A percentile compares a stretch with the other conserved stretches of the same genome.
Conservation (phyloP, 1,140 invertebrate species). For the Hesperophylax magnus region DNA sequence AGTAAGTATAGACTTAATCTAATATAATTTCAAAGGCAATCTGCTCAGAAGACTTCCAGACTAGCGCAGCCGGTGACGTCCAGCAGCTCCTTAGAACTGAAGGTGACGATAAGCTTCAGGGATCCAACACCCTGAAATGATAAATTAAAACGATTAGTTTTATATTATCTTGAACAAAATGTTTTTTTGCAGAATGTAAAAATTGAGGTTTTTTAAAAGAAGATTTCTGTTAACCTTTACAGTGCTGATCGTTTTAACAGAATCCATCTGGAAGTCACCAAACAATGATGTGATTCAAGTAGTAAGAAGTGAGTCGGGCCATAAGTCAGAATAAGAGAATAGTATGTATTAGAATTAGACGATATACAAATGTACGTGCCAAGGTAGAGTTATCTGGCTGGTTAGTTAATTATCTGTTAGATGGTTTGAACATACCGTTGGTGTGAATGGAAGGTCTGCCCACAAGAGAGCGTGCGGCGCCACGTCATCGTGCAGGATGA, state of each 20-base stretch:
- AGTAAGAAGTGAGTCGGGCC: too few relatives aligned
- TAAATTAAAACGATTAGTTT: neutral
- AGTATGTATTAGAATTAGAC: too few relatives aligned
- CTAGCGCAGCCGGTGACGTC: slow-evolving; percentile 76
- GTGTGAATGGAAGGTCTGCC: slow-evolving; percentile 71
- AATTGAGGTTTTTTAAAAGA: too few relatives aligned
- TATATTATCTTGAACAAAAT: neutral
- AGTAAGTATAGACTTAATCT: neutral
- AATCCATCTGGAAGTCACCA: too few relatives aligned
- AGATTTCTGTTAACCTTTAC: too few relatives aligned
- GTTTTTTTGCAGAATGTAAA: too few relatives aligned
- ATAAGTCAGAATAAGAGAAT: too few relatives aligned
- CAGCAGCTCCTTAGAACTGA: slow-evolving; percentile 75
- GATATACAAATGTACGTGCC: too few relatives aligned
- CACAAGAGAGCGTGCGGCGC: slow-evolving; percentile 69
- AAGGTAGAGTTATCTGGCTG: too few relatives aligned
- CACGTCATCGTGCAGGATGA: slow-evolving; percentile 71
- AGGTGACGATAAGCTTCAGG: slow-evolving; percentile 75
- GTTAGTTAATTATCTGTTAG: too few relatives aligned
- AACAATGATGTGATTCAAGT: too few relatives aligned
- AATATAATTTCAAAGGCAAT: neutral
- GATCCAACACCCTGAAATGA: slow-evolving; percentile 63
- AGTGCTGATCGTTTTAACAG: too few relatives aligned
- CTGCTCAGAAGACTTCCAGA: slow-evolving; percentile 59
- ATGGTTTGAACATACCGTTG: slow-evolving; percentile 60